Conservation (phyloP, 1,140 invertebrate species). For the Sarcophaga bullata region DNA sequence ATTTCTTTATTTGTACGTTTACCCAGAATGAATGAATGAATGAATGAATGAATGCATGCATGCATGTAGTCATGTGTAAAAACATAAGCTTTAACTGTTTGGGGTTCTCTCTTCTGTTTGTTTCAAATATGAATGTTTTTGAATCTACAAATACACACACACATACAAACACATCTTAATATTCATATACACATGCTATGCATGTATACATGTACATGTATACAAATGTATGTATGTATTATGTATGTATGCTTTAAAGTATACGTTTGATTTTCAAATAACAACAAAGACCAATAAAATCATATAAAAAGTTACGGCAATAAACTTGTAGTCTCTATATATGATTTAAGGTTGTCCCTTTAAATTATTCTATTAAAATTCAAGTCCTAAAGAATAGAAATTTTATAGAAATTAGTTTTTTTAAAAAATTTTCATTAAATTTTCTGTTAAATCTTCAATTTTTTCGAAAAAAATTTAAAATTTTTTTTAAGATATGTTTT, state of each 20-base stretch:
- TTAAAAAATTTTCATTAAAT: too few species aligned
- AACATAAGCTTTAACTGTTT: conserved; percentile 26
- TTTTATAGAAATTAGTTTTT: background rate
- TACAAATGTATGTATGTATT: background rate
- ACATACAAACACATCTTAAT: conserved; percentile 13
- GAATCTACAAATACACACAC: conserved; percentile 13
- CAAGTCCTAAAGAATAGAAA: too few species aligned
- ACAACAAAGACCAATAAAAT: conserved; percentile 39
- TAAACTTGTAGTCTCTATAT: conserved; percentile 21
- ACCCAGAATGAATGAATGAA: background rate
- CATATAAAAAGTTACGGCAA: conserved; percentile 34
- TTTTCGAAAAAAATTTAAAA: background rate
- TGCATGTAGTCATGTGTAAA: conserved; percentile 38
- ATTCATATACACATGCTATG: background rate
- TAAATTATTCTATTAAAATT: conserved; percentile 5
- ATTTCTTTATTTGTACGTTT: conserved; percentile 36
- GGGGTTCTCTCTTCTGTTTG: background rate
- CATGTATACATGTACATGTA: too few species aligned
- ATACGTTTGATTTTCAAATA: background rate
- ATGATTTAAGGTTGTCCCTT: background rate
- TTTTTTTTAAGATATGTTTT: background rate
- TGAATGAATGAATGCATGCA: background rate
- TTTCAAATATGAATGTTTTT: background rate
- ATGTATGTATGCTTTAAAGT: background rate
- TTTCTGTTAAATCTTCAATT: background rate